Base-by-base conservation (phyloP, 2,888 invertebrate genomes). In the Phytoseiulus persimilis region DNA sequence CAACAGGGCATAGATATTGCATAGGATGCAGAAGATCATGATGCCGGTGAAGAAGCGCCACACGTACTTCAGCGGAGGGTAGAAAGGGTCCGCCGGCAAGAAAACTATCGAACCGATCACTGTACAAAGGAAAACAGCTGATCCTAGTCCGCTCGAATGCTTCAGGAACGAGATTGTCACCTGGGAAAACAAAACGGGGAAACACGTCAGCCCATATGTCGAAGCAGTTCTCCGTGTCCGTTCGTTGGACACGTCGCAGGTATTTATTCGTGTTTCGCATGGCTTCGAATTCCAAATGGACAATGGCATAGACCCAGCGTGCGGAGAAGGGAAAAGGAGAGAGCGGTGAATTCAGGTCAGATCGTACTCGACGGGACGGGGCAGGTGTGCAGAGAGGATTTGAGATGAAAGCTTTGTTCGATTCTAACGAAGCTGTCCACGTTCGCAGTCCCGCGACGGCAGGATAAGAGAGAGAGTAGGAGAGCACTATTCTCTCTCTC, bases 31-130 rank as follows among this genome's bases (percentile, higher is more conserved):
- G 33, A 87, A 87, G 9, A 87, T 87, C 32, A 32, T 45, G 11
- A 87, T 39, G n/a, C 87, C 87, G 31, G 87, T 87, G 45, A 87
- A 87, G n/a, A 87, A 31, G n/a, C 87, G 87, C 87, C 87, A 87
- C 9, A 28, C 32, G 32, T 32, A 87, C 18, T 87, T 87, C n/a
- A 87, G 39, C 87, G 32, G 0, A 28, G 87, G 87, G 23, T 87
- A 87, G 87, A 87, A 87, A 5, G 87, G 87, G 33, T 87, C 87
- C 32, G 32, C 87, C 6, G 87, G 87, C 87, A 87, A 33, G 33
- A 87, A 32, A n/a, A 87, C 32, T 45, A 87, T 18, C 45, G 87
- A 87, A 33, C n/a, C 39, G n/a, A 33, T 32, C 39, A 87, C 39
- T 0, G 87, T 87, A 14, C 31, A 31, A n/a, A 45, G n/a, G 28